These are phyloP conservation scores for Amblyteles armatorius DNA, from an alignment of 2,888 invertebrate genomes.

Conservation along the genomic window DNA sequence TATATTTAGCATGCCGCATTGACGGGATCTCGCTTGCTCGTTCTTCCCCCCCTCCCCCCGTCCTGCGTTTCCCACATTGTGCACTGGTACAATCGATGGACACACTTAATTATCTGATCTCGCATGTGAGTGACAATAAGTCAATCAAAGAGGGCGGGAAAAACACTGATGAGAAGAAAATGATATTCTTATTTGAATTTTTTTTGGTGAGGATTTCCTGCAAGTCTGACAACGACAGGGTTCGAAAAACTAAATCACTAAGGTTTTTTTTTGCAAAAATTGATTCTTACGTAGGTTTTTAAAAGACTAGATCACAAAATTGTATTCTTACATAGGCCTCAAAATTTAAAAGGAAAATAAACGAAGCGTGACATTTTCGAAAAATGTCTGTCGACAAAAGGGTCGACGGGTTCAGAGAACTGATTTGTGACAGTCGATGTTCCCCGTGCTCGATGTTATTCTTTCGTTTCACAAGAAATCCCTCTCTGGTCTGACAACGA, in stretches of 20 bases:
- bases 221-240: background rate
- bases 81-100: slow-evolving; percentile 32
- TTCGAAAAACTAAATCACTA: background rate
- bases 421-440: background rate
- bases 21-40: slow-evolving; percentile 14
- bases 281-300: background rate
- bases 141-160: background rate
- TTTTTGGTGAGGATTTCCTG: background rate
- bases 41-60: background rate
- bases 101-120: slow-evolving; percentile 59
- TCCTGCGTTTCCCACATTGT: slow-evolving; percentile 5
- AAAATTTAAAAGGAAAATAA: background rate
- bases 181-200: background rate
- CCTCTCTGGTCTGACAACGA: background rate
- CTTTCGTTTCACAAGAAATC: background rate
- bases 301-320: too few species aligned
- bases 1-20: slow-evolving; percentile 38
- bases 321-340: background rate
- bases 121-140: background rate
- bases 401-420: background rate
- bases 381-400: background rate
- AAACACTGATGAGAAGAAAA: background rate
- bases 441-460: background rate
- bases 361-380: background rate
- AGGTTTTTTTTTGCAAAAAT: background rate